Evolutionary conservation across 2,797 vertebrate genomes (phyloP), one percentile per base, ranked within the genome.

Genomic region (Poliocrania exsul): DNA sequence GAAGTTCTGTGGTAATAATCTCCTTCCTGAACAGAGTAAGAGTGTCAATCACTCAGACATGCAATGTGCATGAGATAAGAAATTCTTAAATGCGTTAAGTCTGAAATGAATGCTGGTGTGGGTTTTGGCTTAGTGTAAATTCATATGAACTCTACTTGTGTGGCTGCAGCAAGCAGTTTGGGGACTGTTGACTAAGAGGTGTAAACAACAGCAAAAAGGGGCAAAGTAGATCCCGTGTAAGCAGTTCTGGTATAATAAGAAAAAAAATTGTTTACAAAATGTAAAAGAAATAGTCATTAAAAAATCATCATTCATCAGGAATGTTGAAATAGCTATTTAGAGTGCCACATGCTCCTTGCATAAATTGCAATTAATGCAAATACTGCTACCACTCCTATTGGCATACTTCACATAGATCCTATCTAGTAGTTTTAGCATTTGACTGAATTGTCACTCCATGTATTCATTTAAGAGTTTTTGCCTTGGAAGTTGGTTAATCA

Each of bases 131-230:
- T 23, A 70, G 23, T 13, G 7, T 47, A 64, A 64, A 2, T 70
- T 35, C 2, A 2, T 15, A 5, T 58, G 20, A 72, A 8, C 16
- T 29, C 1, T 11, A 10, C 21, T 46, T 0, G 6, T 5, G 0
- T 29, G 64, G 6, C 23, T 92, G 37, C 37, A 61, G 28, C 25
- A 64, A 29, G 25, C 23, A 71, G 50, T 19, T 2, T 65, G 50
- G 11, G 16, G 9, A 9, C 3, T 42, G 1, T 14, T 0, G 1
- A 11, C 24, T 64, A 26, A 40, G 38, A 80, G 44, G 10, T 44
- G 21, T 61, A 42, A 8, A 13, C 61, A 42, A 42, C 74, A 84
- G 13, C 15, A 46, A 72, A 72, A 81, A 62, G 13, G 1, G 11
- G 1, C 21, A 31, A 69, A 50, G 16, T 10, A 72, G 11, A 54